Conservation (phyloP, 2,888 invertebrate genomes). For the Chrysina gloriosa region DNA sequence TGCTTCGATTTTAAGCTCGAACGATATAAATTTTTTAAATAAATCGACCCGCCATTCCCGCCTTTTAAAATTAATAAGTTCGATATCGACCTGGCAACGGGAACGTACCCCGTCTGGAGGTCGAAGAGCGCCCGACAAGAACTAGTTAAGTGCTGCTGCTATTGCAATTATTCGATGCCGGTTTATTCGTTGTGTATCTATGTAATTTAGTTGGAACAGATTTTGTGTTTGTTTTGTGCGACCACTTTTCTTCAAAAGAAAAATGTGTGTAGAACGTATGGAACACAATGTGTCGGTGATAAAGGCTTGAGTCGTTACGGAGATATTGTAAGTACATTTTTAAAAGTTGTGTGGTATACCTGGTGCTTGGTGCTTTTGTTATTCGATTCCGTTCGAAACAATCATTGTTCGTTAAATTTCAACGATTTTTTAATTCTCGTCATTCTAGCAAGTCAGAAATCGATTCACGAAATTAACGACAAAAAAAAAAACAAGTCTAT, state of each 20-base stretch:
- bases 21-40: not conserved
- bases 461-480: too few relatives aligned
- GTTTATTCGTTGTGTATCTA: not conserved
- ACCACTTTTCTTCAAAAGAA: not conserved
- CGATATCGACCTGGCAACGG: not conserved
- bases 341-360: not conserved
- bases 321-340: not conserved
- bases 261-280: not conserved
- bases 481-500: too few relatives aligned
- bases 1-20: not conserved
- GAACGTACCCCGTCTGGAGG: not conserved
- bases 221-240: not conserved
- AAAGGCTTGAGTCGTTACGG: not conserved
- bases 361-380: too few relatives aligned
- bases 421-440: too few relatives aligned
- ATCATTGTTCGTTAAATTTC: too few relatives aligned
- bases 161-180: slow-evolving; percentile 9
- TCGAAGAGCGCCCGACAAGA: not conserved
- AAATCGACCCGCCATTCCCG: too few relatives aligned
- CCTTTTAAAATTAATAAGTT: too few relatives aligned
- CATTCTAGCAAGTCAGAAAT: too few relatives aligned
- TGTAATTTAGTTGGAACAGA: not conserved
- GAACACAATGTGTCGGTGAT: not conserved
- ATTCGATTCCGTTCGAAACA: too few relatives aligned
- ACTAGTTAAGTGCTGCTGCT: slow-evolving; percentile 12